Conservation (phyloP, 2,888 invertebrate genomes). For the Orthosia incerta region DNA sequence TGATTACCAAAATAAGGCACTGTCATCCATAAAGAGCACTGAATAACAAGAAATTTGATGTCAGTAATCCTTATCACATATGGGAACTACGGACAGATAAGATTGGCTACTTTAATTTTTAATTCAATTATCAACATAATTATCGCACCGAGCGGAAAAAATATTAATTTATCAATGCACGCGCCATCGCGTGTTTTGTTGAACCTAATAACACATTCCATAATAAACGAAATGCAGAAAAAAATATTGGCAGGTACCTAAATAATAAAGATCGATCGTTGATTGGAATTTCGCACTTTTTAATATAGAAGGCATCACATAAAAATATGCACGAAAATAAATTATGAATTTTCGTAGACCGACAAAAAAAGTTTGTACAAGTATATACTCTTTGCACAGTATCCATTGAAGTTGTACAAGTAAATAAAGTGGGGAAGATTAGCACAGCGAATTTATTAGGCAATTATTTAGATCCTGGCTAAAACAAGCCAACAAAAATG, state of each 20-base stretch:
- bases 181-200: neutral
- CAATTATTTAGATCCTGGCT: constrained; percentile 66
- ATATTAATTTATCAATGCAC: neutral
- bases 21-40: neutral
- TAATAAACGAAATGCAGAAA: neutral
- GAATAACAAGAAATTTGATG: neutral
- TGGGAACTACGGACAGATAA: constrained; percentile 6
- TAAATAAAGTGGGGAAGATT: constrained; percentile 70
- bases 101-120: constrained; percentile 4
- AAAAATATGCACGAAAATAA: neutral
- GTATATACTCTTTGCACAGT: constrained; percentile 53
- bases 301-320: neutral
- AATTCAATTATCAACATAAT: constrained; percentile 12
- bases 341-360: constrained; percentile 1
- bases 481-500: constrained; percentile 61
- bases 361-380: constrained; percentile 38
- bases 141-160: neutral
- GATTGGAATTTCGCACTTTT: neutral
- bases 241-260: neutral
- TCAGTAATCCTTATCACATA: neutral
- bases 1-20: neutral
- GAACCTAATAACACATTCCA: neutral
- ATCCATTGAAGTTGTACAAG: constrained; percentile 63
- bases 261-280: neutral
- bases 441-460: constrained; percentile 70